Evolutionary conservation across 2,888 invertebrate species (phyloP), one percentile per base, ranked within the genome.

Genomic region (Alsophila aescularia): DNA sequence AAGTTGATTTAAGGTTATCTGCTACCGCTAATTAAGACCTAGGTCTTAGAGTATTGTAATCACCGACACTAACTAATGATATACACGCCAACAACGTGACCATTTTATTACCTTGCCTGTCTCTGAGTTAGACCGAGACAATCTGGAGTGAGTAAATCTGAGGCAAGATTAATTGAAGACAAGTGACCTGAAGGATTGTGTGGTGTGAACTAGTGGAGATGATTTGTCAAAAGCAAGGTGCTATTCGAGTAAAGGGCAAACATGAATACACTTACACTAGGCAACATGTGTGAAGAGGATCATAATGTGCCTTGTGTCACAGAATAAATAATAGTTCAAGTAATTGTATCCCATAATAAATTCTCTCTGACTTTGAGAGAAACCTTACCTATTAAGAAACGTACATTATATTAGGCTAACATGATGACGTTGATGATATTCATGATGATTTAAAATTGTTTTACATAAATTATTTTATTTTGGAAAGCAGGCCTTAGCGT

Each of bases 51-150:
- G 68, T 48, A 71, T 71, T 71, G 71, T 71, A 62, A 62, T 68
- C 59, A 52, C 50, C 52, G 65, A 65, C 70, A 62, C 52, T 66
- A 65, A 68, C 64, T 66, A 71, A 71, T 68, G 67, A 64, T 64
- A 43, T 59, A 51, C 58, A 56, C 49, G 56, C 52, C 52, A 60
- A 58, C 50, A 58, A 60, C 60, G 63, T 63, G 56, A 62, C 54
- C 12, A 52, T 40, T 59, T 64, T 62, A 65, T 63, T 58, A 52
- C 63, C 54, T 60, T 52, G 56, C 24, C 21, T 13, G 12, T 15
- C 27, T 51, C 37, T 4, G 27, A 15, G 16, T 27, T 7, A 18
- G 34, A 24, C 2, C 31, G 13, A 43, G 27, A 43, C 37, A 32
- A 44, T 52, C 56, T 41, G 2, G 35, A 57, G 52, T 50, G 45